phyloP scores from a whole-genome alignment of 2,113 vertebrate genomes.

The Takifugu bimaculatus region DNA sequence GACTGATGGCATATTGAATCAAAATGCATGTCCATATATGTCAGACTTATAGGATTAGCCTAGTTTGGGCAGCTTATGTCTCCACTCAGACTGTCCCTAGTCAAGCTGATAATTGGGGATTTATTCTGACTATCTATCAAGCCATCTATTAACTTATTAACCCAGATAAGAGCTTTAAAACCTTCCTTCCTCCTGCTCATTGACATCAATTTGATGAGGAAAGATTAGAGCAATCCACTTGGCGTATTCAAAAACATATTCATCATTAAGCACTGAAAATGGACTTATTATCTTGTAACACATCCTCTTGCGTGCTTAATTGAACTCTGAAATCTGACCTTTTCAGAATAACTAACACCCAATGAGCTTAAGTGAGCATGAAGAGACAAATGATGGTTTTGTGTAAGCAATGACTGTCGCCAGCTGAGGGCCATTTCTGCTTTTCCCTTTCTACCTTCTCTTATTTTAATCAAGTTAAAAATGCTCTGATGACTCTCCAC shows the following conservation, averaged over 20 bases:
- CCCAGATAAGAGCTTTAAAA: slow-evolving; percentile 58
- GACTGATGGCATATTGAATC: slow-evolving; percentile 19
- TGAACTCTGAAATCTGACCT: background rate
- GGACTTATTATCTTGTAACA: slow-evolving; percentile 10
- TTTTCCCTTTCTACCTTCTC: no score
- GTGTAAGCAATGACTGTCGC: no score
- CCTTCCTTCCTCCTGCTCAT: slow-evolving; percentile 20
- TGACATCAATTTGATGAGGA: slow-evolving; percentile 24
- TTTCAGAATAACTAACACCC: background rate
- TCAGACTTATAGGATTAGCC: slow-evolving; percentile 53
- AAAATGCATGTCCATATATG: slow-evolving; percentile 37
- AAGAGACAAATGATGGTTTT: background rate
- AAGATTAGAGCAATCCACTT: slow-evolving; percentile 63
- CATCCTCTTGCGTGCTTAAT: background rate
- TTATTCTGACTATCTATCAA: slow-evolving; percentile 66
- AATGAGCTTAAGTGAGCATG: background rate
- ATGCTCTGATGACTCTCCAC: no score
- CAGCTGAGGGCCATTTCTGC: no score
- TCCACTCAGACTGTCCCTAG: slow-evolving; percentile 30
- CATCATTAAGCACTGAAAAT: slow-evolving; percentile 43
- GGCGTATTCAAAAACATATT: slow-evolving; percentile 47
- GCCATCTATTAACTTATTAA: slow-evolving; percentile 73
- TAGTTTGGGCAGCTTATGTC: slow-evolving; percentile 56
- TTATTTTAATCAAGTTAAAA: no score
- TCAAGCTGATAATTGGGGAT: slow-evolving; percentile 75